Percentiles rank a stretch among this genome's conserved stretches.
Evolutionary conservation across 2,888 invertebrate genomes (phyloP).

Genomic region (Lasioglossum zephyrum): DNA sequence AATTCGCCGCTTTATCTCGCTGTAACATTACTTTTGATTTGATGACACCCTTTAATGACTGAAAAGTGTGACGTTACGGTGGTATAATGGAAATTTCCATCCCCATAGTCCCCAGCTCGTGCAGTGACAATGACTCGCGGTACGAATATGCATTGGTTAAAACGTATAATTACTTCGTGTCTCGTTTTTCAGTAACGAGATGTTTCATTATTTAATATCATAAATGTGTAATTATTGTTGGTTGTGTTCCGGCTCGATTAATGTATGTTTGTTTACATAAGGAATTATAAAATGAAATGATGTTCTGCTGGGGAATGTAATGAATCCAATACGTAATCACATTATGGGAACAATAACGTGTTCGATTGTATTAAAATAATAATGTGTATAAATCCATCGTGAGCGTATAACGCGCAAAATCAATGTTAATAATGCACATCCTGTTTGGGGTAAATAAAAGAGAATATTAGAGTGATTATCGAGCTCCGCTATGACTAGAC

Average conservation of each 20-base stretch:
- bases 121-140: background rate
- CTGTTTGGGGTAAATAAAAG: background rate
- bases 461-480: background rate
- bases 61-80: background rate
- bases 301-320: slow-evolving; percentile 4
- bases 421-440: slow-evolving; percentile 24
- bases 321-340: slow-evolving; percentile 29
- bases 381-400: background rate
- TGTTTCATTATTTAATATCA: slow-evolving; percentile 17
- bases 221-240: slow-evolving; percentile 21
- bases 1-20: background rate
- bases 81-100: slow-evolving; percentile 5
- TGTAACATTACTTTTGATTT: background rate
- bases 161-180: slow-evolving; percentile 3
- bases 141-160: background rate
- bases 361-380: slow-evolving; percentile 31
- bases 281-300: slow-evolving; percentile 18
- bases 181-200: slow-evolving; percentile 30
- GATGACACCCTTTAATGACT: background rate
- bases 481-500: background rate
- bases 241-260: background rate
- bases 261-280: slow-evolving; percentile 15
- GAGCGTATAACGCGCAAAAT: background rate
- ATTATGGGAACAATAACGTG: background rate
- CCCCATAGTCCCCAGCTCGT: background rate